Base-by-base conservation (phyloP, 2,888 invertebrate genomes). In the Eristalis intricaria region DNA sequence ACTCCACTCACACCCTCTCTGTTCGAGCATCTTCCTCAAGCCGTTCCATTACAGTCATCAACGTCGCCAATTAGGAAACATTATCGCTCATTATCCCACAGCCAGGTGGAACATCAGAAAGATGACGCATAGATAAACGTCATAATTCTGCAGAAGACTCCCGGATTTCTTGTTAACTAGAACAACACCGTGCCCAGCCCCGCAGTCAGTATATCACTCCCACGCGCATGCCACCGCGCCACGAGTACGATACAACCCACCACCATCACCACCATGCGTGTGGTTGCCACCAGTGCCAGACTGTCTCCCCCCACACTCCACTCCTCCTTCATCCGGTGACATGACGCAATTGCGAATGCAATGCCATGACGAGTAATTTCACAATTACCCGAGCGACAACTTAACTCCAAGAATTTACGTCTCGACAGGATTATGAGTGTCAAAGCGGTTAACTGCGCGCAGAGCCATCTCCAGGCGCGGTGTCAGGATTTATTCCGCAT, bases 361-460 rank as follows among this genome's bases (percentile, higher is more conserved):
- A 61, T 29, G 64, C 78, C 70, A 66, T 81, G 76, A 81, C 64
- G 68, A 66, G 82, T 82, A 73, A 77, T 88, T 82, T 75, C 79
- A 40, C 82, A 70, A 86, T 82, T 74, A 77, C 74, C 68, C 76
- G 64, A 58, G 60, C 63, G 35, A 23, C 74, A 78, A 68, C 83
- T 75, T 71, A 79, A 75, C 83, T 66, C 35, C 15, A 22, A 38
- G 78, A 66, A 75, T 74, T 86, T 83, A 86, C 66, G 22, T 35
- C 82, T 60, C 19, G 83, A 71, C 86, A 86, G 83, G 86, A 86
- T 75, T 83, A 83, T 86, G 74, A 83, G 32, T 70, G 70, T 82
- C 66, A 77, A 69, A 26, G n/a, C 43, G 61, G 5, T 38, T 64
- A 19, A 29, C 60, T 23, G 19, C 11, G 56, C 60, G 23, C 15